Conservation (phyloP, 2,888 invertebrate genomes). For the Tenthredo distinguenda region DNA sequence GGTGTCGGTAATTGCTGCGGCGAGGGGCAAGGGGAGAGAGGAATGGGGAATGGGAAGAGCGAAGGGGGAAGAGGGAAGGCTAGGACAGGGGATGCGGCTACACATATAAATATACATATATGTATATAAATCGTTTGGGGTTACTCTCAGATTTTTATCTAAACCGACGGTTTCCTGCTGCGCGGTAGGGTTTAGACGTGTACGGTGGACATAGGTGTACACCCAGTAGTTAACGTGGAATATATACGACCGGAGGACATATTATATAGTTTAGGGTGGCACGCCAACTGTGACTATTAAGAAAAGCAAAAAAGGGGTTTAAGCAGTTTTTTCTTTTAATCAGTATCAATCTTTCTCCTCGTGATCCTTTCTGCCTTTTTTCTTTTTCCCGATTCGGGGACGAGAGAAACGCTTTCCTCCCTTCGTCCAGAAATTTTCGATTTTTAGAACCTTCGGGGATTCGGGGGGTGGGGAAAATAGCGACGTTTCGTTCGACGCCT, state of each 20-base stretch:
- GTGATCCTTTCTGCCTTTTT: background rate
- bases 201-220: background rate
- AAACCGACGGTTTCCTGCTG: conserved; percentile 75
- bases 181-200: background rate
- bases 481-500: background rate
- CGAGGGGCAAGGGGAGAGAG: conserved; percentile 23
- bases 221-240: background rate
- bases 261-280: conserved; percentile 8
- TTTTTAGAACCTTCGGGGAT: too few species aligned
- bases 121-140: conserved; percentile 48
- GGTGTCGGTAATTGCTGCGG: conserved; percentile 55
- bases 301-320: background rate
- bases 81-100: background rate
- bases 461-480: background rate
- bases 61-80: background rate
- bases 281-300: background rate
- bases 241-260: background rate
- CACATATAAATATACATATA: background rate
- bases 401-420: background rate
- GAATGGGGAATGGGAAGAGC: background rate
- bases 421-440: too few species aligned
- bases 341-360: background rate
- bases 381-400: too few species aligned
- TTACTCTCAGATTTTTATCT: conserved; percentile 72
- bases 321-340: background rate